Conservation (phyloP, 2,888 invertebrate genomes). For the Lepidocyrtinus sp. region DNA sequence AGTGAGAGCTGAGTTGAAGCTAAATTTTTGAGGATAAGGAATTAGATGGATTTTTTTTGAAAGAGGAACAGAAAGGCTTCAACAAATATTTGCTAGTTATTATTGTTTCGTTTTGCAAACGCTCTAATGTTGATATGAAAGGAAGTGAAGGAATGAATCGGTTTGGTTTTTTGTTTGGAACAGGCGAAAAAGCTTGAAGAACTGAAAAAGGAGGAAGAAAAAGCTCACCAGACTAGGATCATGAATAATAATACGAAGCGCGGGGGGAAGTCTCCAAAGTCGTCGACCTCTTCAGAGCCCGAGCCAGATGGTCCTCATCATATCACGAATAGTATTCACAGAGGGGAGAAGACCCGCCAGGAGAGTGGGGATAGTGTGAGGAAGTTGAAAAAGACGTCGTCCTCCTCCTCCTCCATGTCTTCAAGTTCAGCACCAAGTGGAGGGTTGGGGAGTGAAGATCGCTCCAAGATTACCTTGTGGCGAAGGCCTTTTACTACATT, state of each 20-base stretch:
- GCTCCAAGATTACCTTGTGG: slow-evolving; percentile 84
- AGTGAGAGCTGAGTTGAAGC: too few species aligned
- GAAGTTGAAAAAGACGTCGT: slow-evolving; percentile 38
- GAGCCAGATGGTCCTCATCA: slow-evolving; percentile 58
- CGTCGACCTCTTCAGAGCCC: slow-evolving; percentile 48
- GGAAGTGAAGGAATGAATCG: too few species aligned
- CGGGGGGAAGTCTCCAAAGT: slow-evolving; percentile 44
- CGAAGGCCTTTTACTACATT: slow-evolving; percentile 84
- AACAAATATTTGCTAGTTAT: too few species aligned
- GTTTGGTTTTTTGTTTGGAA: too few species aligned
- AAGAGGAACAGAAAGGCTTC: too few species aligned
- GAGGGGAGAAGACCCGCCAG: slow-evolving; percentile 38
- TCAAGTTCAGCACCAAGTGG: slow-evolving; percentile 23
- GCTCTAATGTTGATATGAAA: too few species aligned
- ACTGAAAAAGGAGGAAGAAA: slow-evolving; percentile 66
- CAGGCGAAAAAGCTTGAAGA: slow-evolving; percentile 67
- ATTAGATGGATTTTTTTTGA: too few species aligned
- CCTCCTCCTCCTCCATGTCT: slow-evolving; percentile 35
- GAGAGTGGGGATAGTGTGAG: slow-evolving; percentile 41
- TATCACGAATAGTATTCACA: slow-evolving; percentile 54
- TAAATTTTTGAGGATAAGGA: too few species aligned
- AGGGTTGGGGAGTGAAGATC: slow-evolving; percentile 74
- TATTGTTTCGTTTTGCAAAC: slow-evolving; percentile 13
- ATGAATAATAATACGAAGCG: slow-evolving; percentile 66
- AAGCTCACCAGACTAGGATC: slow-evolving; percentile 62